phyloP scores from a whole-genome alignment of 2,797 vertebrate species.

The Aselliscus stoliczkanus region DNA sequence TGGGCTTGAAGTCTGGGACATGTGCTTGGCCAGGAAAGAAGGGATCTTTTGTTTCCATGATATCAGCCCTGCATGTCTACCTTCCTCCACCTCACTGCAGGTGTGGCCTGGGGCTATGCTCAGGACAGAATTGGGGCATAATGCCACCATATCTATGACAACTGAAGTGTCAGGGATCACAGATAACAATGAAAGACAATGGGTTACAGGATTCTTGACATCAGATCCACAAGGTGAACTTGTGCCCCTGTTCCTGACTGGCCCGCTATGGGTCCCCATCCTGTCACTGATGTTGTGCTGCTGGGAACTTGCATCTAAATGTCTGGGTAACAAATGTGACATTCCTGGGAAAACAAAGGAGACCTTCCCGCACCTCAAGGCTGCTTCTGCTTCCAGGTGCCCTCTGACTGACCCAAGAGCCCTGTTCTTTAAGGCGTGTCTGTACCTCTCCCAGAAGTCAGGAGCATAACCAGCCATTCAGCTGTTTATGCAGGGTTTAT shows the following conservation, averaged over 20 bases:
- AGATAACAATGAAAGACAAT: neutral
- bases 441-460: neutral
- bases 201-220: neutral
- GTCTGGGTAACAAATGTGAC: neutral
- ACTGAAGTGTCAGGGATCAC: neutral
- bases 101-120: neutral
- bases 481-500: neutral
- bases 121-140: neutral
- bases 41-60: neutral
- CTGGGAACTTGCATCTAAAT: neutral
- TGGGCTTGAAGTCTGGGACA: neutral
- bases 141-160: no score
- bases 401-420: neutral
- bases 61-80: neutral
- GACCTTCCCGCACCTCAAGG: neutral
- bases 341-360: neutral
- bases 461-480: no score
- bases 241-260: neutral
- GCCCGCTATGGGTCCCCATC: no score
- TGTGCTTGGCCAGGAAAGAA: neutral
- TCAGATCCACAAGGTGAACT: neutral
- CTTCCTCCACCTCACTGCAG: rapidly evolving
- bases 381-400: neutral
- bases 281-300: no score
- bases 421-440: neutral